phyloP scores from a whole-genome alignment of 2,113 vertebrate genomes.

The Notarius quadriscutis region DNA sequence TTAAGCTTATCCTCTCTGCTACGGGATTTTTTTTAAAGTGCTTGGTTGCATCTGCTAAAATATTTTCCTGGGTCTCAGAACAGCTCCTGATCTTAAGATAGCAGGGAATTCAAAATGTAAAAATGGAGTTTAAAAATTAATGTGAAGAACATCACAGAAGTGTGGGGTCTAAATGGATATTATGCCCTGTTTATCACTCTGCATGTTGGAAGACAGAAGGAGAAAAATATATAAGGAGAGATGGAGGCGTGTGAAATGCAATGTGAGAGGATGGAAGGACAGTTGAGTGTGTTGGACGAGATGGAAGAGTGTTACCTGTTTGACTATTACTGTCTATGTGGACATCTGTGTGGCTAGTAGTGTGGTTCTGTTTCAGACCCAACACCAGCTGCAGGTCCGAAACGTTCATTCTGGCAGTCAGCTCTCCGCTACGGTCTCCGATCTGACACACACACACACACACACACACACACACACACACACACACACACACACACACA shows the following conservation, averaged over 20 bases:
- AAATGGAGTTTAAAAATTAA: background rate
- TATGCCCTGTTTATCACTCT: background rate
- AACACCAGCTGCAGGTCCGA: slow-evolving; percentile 92
- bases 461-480: slow-evolving; percentile 29
- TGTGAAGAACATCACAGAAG: background rate
- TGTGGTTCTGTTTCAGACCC: slow-evolving; percentile 74
- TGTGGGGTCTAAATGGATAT: background rate
- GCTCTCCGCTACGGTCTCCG: slow-evolving; percentile 87
- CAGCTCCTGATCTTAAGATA: background rate
- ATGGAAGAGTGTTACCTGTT: slow-evolving; percentile 39
- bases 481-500: slow-evolving; percentile 24
- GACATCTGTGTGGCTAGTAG: slow-evolving; percentile 68
- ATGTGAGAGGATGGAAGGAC: background rate
- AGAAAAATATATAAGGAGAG: background rate
- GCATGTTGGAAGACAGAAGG: background rate
- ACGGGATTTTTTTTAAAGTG: no score
- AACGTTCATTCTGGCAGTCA: slow-evolving; percentile 89
- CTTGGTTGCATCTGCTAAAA: background rate
- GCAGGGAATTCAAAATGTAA: background rate
- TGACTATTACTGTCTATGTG: slow-evolving; percentile 72
- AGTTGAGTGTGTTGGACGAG: background rate
- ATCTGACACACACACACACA: slow-evolving; percentile 62
- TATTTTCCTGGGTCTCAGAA: background rate
- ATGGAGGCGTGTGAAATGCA: slow-evolving; percentile 54
- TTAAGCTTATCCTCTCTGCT: no score